phyloP scores from a whole-genome alignment of 2,888 invertebrate species.

The Lepidonotus clava region DNA sequence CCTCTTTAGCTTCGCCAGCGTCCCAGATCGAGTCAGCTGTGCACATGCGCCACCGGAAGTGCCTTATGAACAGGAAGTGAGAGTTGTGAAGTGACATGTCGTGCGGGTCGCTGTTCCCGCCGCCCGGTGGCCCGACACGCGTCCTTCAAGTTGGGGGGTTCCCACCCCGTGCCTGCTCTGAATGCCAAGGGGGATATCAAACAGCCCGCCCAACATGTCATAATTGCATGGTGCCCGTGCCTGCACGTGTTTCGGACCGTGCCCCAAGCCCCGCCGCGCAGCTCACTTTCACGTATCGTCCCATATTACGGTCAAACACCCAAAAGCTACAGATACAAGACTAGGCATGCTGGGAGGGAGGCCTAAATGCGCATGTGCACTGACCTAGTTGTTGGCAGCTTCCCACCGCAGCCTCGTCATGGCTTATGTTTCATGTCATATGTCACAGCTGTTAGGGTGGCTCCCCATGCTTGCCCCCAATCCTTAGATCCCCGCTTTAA shows the following conservation, averaged over 20 bases:
- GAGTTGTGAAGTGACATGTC: neutral
- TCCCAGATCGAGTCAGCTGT: neutral
- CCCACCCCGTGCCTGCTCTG: too few relatives aligned
- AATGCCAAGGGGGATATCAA: slow-evolving; percentile 18
- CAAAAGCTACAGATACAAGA: too few relatives aligned
- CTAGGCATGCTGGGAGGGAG: neutral
- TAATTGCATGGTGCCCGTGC: neutral
- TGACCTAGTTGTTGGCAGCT: slow-evolving; percentile 28
- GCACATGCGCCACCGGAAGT: neutral
- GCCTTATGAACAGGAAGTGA: neutral
- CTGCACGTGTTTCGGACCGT: neutral
- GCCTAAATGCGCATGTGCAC: neutral
- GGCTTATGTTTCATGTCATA: slow-evolving; percentile 20
- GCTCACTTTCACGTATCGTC: too few relatives aligned
- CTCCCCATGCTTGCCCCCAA: neutral
- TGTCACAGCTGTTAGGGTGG: neutral
- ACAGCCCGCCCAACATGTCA: neutral
- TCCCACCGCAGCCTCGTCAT: neutral
- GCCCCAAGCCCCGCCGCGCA: too few relatives aligned
- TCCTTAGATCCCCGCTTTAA: slow-evolving; percentile 6
- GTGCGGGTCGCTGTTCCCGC: neutral
- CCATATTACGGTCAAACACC: neutral
- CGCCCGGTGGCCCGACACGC: neutral
- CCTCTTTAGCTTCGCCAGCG: neutral
- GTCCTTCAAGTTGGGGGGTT: neutral